Base-by-base conservation (phyloP, 1,140 invertebrate genomes). In the Archivesica marissinica region DNA sequence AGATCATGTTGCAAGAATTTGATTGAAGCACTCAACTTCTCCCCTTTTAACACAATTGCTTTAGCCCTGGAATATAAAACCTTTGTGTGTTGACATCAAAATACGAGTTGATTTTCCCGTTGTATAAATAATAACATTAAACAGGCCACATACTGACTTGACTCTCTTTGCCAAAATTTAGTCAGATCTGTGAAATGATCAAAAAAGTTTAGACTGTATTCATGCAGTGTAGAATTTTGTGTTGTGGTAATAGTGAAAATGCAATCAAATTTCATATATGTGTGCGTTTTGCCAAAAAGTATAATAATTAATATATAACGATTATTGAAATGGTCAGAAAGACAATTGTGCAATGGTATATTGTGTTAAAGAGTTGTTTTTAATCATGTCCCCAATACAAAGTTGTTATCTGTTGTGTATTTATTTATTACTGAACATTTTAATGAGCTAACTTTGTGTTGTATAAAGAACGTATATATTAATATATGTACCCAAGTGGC, bases 361-460 rank as follows among this genome's bases (percentile, higher is more conserved):
- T 64, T 59, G 33, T 28, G 54, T 59, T 64, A 35, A 64, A 35
- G n/a, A n/a, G 9, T 64, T 64, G 28, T 64, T 64, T 64, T 64
- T 35, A 64, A 64, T 35, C 59, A 35, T 64, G 59, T 64, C 38
- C 59, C n/a, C 30, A 33, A 64, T 35, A 64, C 59, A 64, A 64
- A 64, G 59, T 64, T 64, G 59, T 64, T 64, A 64, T 17, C 59
- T 64, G 59, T 64, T 64, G 59, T 64, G 59, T 64, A 35, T 64
- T 64, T 64, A 64, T 64, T 59, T 64, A 64, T 64, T 64, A 6
- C 25, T 59, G n/a, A 64, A 30, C 17, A 52, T 30, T 59, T 30
- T 59, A 59, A 30, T 4, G 33, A 59, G 54, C 33, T 59, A 17
- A 59, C 9, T 9, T 59, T 7, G 54, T 59, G 54, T 59, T 30